Conservation (phyloP, 92 coral and sea anemone genomes). For the Siderastrea siderea region DNA sequence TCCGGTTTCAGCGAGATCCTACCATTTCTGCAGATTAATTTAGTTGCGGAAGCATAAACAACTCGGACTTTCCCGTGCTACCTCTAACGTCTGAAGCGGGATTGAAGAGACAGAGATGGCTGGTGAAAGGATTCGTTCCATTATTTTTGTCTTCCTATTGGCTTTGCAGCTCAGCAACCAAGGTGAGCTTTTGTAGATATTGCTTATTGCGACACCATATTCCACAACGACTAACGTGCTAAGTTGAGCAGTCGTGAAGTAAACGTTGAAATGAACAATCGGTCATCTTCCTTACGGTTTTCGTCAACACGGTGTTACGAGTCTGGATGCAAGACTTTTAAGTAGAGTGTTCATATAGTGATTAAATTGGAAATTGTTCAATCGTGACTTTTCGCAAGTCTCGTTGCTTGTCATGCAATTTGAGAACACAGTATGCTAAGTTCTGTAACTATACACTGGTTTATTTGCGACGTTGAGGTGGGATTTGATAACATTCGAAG, state of each 20-base stretch:
- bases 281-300: neutral
- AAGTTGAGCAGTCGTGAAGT: neutral
- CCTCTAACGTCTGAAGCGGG: neutral
- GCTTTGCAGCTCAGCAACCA: neutral
- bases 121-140: neutral
- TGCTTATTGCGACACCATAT: neutral
- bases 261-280: neutral
- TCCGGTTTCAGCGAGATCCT: neutral
- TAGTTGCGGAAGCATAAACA: too few relatives aligned
- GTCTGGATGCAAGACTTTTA: neutral
- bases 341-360: neutral
- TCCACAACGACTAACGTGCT: neutral
- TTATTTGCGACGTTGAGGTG: too few relatives aligned
- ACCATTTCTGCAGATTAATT: neutral
- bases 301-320: neutral
- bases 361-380: neutral
- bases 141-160: neutral
- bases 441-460: too few relatives aligned
- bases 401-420: neutral
- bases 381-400: neutral
- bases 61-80: too few relatives aligned
- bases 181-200: neutral
- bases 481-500: too few relatives aligned
- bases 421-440: too few relatives aligned
- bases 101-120: neutral